Evolutionary conservation across 1,140 invertebrate genomes (phyloP), one percentile per base, ranked within the genome.

Genomic region (Drosophila nikananu): DNA sequence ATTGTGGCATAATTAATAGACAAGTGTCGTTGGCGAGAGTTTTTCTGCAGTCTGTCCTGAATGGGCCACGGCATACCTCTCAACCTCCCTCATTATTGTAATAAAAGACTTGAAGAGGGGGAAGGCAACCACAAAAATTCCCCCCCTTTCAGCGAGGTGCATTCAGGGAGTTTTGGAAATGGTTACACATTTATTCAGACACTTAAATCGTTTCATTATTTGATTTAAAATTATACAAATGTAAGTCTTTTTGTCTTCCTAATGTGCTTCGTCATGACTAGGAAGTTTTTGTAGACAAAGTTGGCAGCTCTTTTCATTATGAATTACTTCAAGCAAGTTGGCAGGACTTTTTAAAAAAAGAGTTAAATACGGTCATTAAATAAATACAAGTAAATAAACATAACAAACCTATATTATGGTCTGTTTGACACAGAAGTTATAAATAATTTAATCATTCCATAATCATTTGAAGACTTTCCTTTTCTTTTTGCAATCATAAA

Each of bases 1-100:
- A 83, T 83, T 83, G 82, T 60, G 71, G 52, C 58, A 66, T 74
- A 87, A 83, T 87, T 89, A 83, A 86, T 67, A 71, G 73, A 65
- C 66, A 78, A 78, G 75, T 78, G 75, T 52, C 64, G 44, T 70
- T 70, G 35, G 9, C 27, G 12, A 35, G 39, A 44, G 54, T 68
- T 57, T 54, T 54, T 62, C 58, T 27, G 44, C 57, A 65, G 44
- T 57, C 64, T 46, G 44, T 46, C 52, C 32, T 52, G 61, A 75
- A 65, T 48, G 41, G 23, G 59, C 23, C 66, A 17, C 42, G 72
- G 58, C 48, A 41, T 48, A 27, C 48, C 55, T 30, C 41, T 30
- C 41, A 59, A 44, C 41, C 32, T 42, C 62, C 41, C 32, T 42
- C 62, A 77, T 77, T 77, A 76, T 75, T 54, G 21, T 46, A 32